A percentile compares a stretch with the other conserved stretches of the same genome.
phyloP scores from a whole-genome alignment of 2,113 vertebrate genomes.

The Vimba vimba region DNA sequence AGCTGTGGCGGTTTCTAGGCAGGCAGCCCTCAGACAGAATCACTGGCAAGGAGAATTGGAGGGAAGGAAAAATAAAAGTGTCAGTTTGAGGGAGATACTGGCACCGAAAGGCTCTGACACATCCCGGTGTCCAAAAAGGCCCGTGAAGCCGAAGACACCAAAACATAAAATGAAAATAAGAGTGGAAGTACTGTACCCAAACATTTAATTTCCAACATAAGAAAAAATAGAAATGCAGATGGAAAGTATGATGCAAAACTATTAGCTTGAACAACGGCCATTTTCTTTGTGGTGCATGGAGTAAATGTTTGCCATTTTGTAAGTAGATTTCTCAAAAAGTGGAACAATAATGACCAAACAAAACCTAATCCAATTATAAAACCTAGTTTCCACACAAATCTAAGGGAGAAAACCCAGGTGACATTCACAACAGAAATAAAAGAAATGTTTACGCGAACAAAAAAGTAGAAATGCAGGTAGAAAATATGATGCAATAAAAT shows the following conservation, averaged over 20 bases:
- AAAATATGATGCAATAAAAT: conserved; percentile 44
- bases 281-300: conserved; percentile 44
- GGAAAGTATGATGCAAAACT: conserved; percentile 49
- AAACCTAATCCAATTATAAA: not conserved
- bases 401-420: not conserved
- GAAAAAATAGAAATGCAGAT: conserved; percentile 44
- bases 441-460: not conserved
- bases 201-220: not conserved
- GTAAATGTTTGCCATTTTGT: conserved; percentile 53
- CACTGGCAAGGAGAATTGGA: conserved; percentile 52
- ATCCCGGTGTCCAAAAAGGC: conserved; percentile 17
- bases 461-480: conserved; percentile 40
- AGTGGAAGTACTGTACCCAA: conserved; percentile 20
- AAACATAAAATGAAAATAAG: conserved; percentile 23
- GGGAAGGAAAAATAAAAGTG: conserved; percentile 54
- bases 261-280: conserved; percentile 38
- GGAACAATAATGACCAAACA: not conserved
- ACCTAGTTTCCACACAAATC: not conserved
- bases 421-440: not conserved
- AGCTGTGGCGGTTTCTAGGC: conserved; percentile 53
- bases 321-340: conserved; percentile 27
- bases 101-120: not conserved
- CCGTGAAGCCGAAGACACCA: conserved; percentile 14
- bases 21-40: conserved; percentile 52
- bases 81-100: conserved; percentile 33